Evolutionary conservation across 2,888 invertebrate species (phyloP).

Genomic region (Pedicia rivosa): DNA sequence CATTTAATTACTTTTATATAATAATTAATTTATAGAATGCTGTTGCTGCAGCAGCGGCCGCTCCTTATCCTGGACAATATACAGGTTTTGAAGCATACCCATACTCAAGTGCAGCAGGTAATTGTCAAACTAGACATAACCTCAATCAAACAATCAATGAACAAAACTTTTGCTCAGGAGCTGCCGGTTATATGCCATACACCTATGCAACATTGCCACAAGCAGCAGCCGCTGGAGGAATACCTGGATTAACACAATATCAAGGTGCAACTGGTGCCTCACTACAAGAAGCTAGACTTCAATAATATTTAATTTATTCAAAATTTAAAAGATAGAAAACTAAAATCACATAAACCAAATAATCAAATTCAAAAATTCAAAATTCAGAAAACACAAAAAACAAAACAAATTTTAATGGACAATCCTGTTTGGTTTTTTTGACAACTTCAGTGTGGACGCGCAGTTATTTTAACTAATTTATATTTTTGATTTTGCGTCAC

Average conservation of each 20-base stretch:
- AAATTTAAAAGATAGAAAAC: too few species aligned
- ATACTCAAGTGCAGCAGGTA: conserved; percentile 13
- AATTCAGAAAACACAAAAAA: too few species aligned
- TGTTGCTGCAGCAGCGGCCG: conserved; percentile 15
- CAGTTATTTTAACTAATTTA: too few species aligned
- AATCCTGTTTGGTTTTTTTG: too few species aligned
- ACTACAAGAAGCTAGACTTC: conserved; percentile 17
- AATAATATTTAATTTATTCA: conserved; percentile 15
- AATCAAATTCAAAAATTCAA: too few species aligned
- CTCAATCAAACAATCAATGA: conserved; percentile 5
- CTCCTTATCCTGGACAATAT: conserved; percentile 16
- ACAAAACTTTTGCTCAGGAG: conserved; percentile 6
- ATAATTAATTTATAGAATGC: conserved; percentile 12
- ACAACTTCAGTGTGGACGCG: too few species aligned
- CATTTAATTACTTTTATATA: not conserved
- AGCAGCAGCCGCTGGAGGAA: conserved; percentile 12
- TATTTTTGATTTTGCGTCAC: too few species aligned
- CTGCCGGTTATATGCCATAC: conserved; percentile 16
- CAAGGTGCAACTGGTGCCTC: conserved; percentile 15
- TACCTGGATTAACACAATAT: conserved; percentile 15
- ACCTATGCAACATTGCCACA: conserved; percentile 16
- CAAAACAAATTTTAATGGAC: too few species aligned
- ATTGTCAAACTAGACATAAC: conserved; percentile 3
- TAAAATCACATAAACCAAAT: too few species aligned
- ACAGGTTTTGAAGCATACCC: conserved; percentile 17